Evolutionary conservation across 2,797 vertebrate genomes (phyloP).

Genomic region (Nasua narica): DNA sequence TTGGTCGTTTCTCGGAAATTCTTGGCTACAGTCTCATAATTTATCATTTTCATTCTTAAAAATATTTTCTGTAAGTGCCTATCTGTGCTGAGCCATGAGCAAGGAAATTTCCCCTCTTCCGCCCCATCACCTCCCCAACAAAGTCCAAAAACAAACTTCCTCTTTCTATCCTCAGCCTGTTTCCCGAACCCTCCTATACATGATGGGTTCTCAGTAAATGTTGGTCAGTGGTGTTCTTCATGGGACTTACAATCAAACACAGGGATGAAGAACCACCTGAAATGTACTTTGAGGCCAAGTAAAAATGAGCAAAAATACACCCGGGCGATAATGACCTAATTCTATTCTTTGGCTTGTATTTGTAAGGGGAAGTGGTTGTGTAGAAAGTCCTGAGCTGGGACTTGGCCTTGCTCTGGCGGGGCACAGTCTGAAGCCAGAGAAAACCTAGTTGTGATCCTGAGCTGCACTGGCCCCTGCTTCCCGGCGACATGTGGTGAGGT

Average conservation of each 20-base stretch:
- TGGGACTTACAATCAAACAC: neutral
- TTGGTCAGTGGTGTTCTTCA: neutral
- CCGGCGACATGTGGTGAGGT: neutral
- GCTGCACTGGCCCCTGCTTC: neutral
- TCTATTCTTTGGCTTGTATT: neutral
- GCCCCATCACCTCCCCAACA: neutral
- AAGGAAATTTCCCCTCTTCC: slow-evolving; percentile 24
- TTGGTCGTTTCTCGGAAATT: neutral
- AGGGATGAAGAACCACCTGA: neutral
- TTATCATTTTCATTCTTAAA: neutral
- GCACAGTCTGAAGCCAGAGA: neutral
- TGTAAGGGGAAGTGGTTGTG: neutral
- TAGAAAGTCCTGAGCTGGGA: neutral
- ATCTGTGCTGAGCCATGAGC: neutral
- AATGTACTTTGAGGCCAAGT: neutral
- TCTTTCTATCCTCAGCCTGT: neutral
- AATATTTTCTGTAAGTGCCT: neutral
- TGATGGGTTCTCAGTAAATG: neutral
- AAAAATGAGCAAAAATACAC: neutral
- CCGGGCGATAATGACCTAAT: neutral
- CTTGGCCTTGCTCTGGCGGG: neutral
- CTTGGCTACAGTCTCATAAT: neutral
- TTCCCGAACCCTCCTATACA: neutral
- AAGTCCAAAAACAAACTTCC: slow-evolving; percentile 19
- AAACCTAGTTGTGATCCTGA: neutral